These are phyloP conservation scores for Biston betularia DNA, from an alignment of 2,888 invertebrate genomes.

Conservation along the genomic window DNA sequence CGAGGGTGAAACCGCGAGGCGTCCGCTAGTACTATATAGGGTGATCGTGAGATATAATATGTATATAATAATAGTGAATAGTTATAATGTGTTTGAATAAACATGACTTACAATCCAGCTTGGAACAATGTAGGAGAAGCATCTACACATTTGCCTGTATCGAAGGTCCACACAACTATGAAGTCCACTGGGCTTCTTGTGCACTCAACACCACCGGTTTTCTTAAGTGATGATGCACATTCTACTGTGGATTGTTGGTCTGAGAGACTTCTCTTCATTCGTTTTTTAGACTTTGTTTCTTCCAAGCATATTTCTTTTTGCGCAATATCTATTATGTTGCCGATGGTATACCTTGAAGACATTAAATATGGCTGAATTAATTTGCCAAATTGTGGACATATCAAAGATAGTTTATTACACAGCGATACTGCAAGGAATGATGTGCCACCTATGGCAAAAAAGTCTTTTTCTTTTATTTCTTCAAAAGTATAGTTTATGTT, in stretches of 20 bases:
- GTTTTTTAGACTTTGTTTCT: slow-evolving; percentile 54
- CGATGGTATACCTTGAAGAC: slow-evolving; percentile 72
- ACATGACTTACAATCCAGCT: slow-evolving; percentile 72
- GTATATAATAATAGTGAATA: too few species aligned
- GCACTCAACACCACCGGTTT: background rate
- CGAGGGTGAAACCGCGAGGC: too few species aligned
- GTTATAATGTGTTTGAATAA: background rate
- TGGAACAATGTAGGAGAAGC: slow-evolving; percentile 88
- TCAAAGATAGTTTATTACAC: slow-evolving; percentile 83
- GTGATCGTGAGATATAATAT: too few species aligned
- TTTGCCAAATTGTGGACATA: slow-evolving; percentile 72
- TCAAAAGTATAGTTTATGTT: slow-evolving; percentile 61
- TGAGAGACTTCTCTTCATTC: slow-evolving; percentile 54
- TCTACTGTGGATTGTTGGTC: slow-evolving; percentile 14
- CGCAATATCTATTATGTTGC: slow-evolving; percentile 64
- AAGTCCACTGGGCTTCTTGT: slow-evolving; percentile 56
- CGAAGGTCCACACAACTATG: slow-evolving; percentile 84
- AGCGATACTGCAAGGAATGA: slow-evolving; percentile 90
- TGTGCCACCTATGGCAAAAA: slow-evolving; percentile 89
- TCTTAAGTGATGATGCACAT: slow-evolving; percentile 17
- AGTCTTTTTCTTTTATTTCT: slow-evolving; percentile 76
- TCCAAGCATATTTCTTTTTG: slow-evolving; percentile 58
- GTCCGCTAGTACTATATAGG: too few species aligned
- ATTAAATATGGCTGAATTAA: slow-evolving; percentile 85
- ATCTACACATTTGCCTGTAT: slow-evolving; percentile 94